A percentile compares a stretch with the other conserved stretches of the same genome.
These are phyloP conservation scores for Picathartes gymnocephalus DNA, from an alignment of 2,113 vertebrate species.

Conservation along the genomic window DNA sequence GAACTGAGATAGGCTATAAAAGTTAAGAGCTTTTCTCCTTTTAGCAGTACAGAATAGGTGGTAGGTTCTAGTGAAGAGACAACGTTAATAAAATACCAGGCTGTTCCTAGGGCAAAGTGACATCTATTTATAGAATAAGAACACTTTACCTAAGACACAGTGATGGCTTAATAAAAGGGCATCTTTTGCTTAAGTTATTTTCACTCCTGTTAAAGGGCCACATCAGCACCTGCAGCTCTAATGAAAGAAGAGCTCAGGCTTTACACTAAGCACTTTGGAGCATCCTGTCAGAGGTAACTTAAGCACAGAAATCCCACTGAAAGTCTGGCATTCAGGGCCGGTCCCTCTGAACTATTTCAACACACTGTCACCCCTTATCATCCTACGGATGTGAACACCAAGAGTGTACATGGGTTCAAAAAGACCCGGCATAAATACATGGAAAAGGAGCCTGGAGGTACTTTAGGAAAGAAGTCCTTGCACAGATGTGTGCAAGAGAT, in stretches of 20 bases:
- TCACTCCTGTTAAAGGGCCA: background rate
- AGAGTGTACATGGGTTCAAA: accelerated
- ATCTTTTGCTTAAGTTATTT: slow-evolving; percentile 34
- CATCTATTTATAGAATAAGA: slow-evolving; percentile 18
- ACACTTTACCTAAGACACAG: background rate
- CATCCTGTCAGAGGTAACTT: background rate
- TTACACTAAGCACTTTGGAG: background rate
- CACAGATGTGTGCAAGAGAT: background rate
- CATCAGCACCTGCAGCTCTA: background rate
- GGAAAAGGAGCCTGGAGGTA: background rate
- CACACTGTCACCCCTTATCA: background rate
- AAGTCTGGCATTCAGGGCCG: background rate
- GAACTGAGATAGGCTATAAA: background rate
- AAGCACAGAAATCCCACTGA: background rate
- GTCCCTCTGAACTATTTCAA: background rate
- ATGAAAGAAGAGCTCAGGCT: background rate
- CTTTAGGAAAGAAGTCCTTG: background rate
- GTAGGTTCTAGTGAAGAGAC: background rate
- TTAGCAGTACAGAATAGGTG: background rate
- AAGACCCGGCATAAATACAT: background rate
- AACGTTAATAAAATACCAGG: background rate
- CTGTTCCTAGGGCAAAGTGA: background rate
- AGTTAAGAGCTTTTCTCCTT: background rate
- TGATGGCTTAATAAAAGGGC: slow-evolving; percentile 2
- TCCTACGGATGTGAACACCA: background rate